Percentiles rank a stretch among this genome's conserved stretches.
phyloP scores from a whole-genome alignment of 2,888 invertebrate species.

The Atethmia centrago region DNA sequence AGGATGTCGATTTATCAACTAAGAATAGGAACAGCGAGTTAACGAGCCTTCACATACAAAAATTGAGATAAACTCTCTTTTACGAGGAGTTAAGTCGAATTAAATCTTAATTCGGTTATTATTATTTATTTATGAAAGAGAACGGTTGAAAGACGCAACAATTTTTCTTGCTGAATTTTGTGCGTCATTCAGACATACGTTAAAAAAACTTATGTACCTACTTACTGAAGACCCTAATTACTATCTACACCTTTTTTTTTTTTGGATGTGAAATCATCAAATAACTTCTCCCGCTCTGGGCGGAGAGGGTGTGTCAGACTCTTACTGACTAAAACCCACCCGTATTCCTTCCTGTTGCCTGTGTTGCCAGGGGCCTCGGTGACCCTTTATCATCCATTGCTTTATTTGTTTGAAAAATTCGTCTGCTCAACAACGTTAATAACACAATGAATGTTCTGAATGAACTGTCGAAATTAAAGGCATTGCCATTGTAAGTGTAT shows the following conservation, averaged over 20 bases:
- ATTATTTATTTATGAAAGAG: not conserved
- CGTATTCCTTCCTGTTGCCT: too few species aligned
- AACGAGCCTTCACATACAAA: constrained; percentile 46
- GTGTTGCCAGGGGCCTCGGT: too few species aligned
- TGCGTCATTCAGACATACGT: not conserved
- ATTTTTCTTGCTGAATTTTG: not conserved
- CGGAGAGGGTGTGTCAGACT: too few species aligned
- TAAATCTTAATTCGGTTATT: constrained; percentile 11
- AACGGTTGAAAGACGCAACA: not conserved
- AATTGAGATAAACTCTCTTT: constrained; percentile 43
- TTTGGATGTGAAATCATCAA: too few species aligned
- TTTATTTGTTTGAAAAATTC: not conserved
- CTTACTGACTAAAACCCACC: too few species aligned
- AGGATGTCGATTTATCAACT: constrained; percentile 57
- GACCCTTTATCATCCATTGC: not conserved
- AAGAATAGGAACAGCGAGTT: constrained; percentile 40
- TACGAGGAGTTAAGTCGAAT: not conserved
- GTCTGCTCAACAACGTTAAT: not conserved
- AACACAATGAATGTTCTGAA: not conserved
- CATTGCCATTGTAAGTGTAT: not conserved
- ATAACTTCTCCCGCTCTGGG: too few species aligned
- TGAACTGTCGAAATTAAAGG: not conserved
- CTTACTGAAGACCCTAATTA: not conserved
- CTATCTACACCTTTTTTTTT: not conserved
- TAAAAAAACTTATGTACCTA: not conserved